Conservation (phyloP, 2,888 invertebrate genomes). For the Silvanus unidentatus region DNA sequence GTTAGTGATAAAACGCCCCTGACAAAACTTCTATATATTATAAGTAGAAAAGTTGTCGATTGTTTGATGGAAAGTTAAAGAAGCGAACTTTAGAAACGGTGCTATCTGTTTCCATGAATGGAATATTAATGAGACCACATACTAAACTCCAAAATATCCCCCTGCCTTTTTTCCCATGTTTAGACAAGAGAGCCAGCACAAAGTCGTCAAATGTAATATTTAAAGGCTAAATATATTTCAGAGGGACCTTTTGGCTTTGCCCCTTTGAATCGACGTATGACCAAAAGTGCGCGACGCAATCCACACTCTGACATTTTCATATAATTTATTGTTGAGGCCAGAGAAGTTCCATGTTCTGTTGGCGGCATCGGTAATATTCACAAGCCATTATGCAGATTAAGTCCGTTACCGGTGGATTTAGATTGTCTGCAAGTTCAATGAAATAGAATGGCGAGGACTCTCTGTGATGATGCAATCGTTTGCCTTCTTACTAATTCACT, state of each 20-base stretch:
- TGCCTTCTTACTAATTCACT: conserved; percentile 4
- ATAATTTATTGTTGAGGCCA: too few relatives aligned
- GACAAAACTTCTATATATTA: too few relatives aligned
- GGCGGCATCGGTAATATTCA: conserved; percentile 30
- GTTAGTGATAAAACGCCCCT: too few relatives aligned
- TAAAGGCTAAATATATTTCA: too few relatives aligned
- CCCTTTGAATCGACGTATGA: too few relatives aligned
- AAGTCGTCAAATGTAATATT: too few relatives aligned
- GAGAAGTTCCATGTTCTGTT: conserved; percentile 19
- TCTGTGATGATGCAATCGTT: too few relatives aligned
- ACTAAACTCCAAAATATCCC: conserved; percentile 11
- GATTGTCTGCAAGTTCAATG: conserved; percentile 27
- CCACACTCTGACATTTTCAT: too few relatives aligned
- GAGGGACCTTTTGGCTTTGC: too few relatives aligned
- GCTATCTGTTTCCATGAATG: conserved; percentile 31
- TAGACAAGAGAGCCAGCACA: too few relatives aligned
- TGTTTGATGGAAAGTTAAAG: conserved; percentile 23
- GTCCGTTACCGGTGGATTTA: conserved; percentile 22
- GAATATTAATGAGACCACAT: conserved; percentile 36
- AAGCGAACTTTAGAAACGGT: conserved; percentile 30
- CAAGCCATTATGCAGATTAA: conserved; percentile 37
- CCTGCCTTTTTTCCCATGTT: too few relatives aligned
- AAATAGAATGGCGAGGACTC: conserved; percentile 16
- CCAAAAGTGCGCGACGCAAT: too few relatives aligned
- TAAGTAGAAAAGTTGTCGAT: conserved; percentile 19